phyloP scores from a whole-genome alignment of 2,113 vertebrate genomes.

The Gallinago paraguaiae region DNA sequence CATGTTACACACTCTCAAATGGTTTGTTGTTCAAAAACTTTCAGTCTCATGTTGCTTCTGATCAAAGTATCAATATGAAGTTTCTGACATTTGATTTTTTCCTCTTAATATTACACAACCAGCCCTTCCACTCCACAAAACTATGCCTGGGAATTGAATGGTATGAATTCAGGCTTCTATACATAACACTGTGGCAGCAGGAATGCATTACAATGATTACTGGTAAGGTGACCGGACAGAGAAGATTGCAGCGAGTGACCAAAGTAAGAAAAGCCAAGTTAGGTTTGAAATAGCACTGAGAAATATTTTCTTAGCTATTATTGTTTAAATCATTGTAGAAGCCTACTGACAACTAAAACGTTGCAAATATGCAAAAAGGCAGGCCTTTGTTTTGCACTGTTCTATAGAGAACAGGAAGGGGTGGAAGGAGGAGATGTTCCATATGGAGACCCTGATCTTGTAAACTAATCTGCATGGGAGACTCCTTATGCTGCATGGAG shows the following conservation, averaged over 20 bases:
- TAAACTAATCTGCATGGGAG: slow-evolving; percentile 52
- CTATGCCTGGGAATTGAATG: not conserved
- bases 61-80: slow-evolving; percentile 68
- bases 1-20: slow-evolving; percentile 79
- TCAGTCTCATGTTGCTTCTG: slow-evolving; percentile 66
- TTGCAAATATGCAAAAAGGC: not conserved
- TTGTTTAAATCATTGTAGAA: not conserved
- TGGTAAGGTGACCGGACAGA: not conserved
- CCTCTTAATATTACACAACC: not conserved
- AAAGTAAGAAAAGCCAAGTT: not conserved
- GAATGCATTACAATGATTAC: not conserved
- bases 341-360: not conserved
- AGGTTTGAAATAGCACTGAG: not conserved
- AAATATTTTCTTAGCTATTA: not conserved
- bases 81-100: slow-evolving; percentile 45
- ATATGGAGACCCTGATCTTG: slow-evolving; percentile 44
- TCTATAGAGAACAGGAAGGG: not conserved
- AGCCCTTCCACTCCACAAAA: not conserved
- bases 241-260: not conserved
- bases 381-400: slow-evolving; percentile 1
- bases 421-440: slow-evolving; percentile 35
- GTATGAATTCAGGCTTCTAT: not conserved
- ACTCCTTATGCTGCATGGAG: slow-evolving; percentile 40
- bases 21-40: slow-evolving; percentile 81
- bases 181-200: not conserved